Conservation (phyloP, 1,140 invertebrate genomes). For the Nixonia krombeini region DNA sequence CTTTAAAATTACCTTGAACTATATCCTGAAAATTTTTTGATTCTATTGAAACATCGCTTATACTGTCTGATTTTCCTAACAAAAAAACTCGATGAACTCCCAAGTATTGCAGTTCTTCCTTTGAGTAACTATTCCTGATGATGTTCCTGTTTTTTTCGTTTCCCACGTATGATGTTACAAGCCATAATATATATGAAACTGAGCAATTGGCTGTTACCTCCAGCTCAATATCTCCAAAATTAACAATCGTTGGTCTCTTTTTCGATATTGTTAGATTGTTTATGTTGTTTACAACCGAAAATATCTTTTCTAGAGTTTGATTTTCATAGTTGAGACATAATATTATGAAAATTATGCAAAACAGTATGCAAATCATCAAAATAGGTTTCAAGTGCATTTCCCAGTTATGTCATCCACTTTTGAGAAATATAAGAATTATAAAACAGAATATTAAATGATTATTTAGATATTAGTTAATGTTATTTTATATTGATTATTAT, state of each 20-base stretch:
- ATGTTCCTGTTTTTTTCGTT: slow-evolving; percentile 79
- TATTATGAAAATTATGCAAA: not conserved
- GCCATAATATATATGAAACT: slow-evolving; percentile 67
- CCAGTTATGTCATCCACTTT: no score
- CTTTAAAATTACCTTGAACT: slow-evolving; percentile 85
- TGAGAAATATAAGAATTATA: no score
- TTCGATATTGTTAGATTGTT: no score
- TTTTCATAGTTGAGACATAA: not conserved
- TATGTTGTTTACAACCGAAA: not conserved
- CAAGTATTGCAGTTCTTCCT: slow-evolving; percentile 72
- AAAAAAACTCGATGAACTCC: slow-evolving; percentile 80
- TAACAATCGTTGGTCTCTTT: no score
- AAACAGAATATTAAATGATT: no score
- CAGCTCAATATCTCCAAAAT: no score
- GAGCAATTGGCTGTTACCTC: slow-evolving; percentile 11
- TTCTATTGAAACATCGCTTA: slow-evolving; percentile 52
- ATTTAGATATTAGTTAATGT: no score
- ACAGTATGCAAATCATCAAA: not conserved
- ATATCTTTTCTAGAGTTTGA: not conserved
- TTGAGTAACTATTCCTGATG: slow-evolving; percentile 77
- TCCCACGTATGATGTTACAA: slow-evolving; percentile 84
- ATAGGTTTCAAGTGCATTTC: no score
- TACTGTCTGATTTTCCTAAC: slow-evolving; percentile 70
- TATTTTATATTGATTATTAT: no score
- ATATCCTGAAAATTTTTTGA: slow-evolving; percentile 79